Evolutionary conservation across 1,140 invertebrate species (phyloP).

Genomic region (Sminthurinus signatus): DNA sequence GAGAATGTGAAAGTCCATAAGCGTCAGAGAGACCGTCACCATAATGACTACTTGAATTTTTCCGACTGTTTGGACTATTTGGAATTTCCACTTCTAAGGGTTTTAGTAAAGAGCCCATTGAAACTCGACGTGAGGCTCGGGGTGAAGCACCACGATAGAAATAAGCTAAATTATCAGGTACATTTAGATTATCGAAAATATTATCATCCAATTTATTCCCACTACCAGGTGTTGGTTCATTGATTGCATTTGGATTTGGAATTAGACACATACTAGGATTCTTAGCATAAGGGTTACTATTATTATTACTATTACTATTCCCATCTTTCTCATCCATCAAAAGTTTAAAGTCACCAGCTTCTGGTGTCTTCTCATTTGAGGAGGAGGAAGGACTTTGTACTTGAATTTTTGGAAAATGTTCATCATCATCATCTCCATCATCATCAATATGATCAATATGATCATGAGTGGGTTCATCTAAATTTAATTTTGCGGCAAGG

Average conservation of each 20-base stretch:
- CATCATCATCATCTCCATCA: slow-evolving; percentile 17
- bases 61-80: slow-evolving; percentile 40
- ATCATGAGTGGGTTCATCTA: too few relatives aligned
- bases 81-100: slow-evolving; percentile 42
- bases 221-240: not conserved
- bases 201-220: not conserved
- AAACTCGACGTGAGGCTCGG: slow-evolving; percentile 43
- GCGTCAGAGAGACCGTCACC: not conserved
- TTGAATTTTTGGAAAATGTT: slow-evolving; percentile 37
- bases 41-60: slow-evolving; percentile 24
- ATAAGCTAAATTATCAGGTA: slow-evolving; percentile 24
- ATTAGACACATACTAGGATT: not conserved
- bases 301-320: too few relatives aligned
- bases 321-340: not conserved
- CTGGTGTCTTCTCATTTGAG: slow-evolving; percentile 21
- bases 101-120: slow-evolving; percentile 43
- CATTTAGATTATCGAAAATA: slow-evolving; percentile 7
- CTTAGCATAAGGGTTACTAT: not conserved
- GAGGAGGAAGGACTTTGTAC: slow-evolving; percentile 38
- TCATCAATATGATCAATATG: too few relatives aligned
- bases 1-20: slow-evolving; percentile 35
- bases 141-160: slow-evolving; percentile 31
- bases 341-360: slow-evolving; percentile 4
- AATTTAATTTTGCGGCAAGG: too few relatives aligned
- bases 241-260: not conserved